Evolutionary conservation across 1,140 invertebrate genomes (phyloP).

Genomic region (Pollicipes pollicipes): DNA sequence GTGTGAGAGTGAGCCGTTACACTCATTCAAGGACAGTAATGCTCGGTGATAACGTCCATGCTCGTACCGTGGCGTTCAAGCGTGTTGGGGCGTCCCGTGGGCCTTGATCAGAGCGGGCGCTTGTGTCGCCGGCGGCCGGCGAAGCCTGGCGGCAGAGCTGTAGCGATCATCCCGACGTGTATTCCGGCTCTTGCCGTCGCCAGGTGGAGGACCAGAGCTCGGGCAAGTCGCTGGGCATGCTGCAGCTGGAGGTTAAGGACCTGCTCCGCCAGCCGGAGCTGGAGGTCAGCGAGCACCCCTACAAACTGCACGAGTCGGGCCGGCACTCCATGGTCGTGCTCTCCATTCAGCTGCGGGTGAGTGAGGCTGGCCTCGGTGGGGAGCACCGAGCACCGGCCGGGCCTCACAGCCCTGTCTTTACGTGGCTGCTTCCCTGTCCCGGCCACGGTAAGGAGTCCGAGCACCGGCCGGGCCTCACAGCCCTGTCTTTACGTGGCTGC

Average conservation of each 20-base stretch:
- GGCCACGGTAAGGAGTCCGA: too few relatives aligned
- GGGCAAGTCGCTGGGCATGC: conserved; percentile 45
- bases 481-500: too few relatives aligned
- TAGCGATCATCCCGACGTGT: background rate
- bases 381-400: too few relatives aligned
- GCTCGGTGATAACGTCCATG: conserved; percentile 10
- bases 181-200: conserved; percentile 12
- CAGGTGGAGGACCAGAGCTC: conserved; percentile 70
- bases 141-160: background rate
- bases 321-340: background rate
- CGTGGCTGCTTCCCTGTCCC: too few relatives aligned
- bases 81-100: too few relatives aligned
- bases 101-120: conserved; percentile 7
- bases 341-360: background rate
- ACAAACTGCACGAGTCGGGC: background rate
- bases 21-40: background rate
- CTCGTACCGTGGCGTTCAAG: too few relatives aligned
- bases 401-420: too few relatives aligned
- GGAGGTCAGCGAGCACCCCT: conserved; percentile 31
- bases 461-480: too few relatives aligned
- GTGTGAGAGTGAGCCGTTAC: background rate
- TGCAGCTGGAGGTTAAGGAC: conserved; percentile 49
- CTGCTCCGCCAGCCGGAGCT: conserved; percentile 53
- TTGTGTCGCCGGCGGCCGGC: background rate
- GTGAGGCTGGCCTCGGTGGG: background rate